These are phyloP conservation scores for Limnodromus scolopaceus DNA, from an alignment of 2,797 vertebrate genomes.

Conservation along the genomic window DNA sequence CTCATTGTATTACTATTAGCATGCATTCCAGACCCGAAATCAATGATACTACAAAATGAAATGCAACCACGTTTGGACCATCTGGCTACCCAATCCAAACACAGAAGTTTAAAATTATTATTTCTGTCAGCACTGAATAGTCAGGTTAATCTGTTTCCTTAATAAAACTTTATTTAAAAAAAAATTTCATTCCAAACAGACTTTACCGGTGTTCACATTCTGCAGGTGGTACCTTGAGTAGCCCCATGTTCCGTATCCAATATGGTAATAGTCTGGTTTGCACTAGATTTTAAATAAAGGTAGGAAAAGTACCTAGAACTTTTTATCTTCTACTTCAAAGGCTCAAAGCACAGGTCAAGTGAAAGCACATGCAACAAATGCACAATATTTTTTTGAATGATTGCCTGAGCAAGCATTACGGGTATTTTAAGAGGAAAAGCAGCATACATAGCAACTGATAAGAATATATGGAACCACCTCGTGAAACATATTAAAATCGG, in stretches of 20 bases:
- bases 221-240: neutral
- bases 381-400: neutral
- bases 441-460: neutral
- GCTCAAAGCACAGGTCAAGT: neutral
- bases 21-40: neutral
- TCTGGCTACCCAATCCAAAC: neutral
- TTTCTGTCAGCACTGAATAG: neutral
- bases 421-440: neutral
- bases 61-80: neutral
- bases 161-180: neutral
- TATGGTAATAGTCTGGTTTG: neutral
- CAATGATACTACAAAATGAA: neutral
- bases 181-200: neutral
- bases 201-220: neutral
- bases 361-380: fast-evolving
- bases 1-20: neutral
- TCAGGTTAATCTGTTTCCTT: neutral
- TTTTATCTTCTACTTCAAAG: neutral
- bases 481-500: neutral
- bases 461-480: neutral
- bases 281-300: neutral
- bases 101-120: neutral
- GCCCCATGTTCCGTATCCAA: neutral
- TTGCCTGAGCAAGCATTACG: neutral
- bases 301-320: neutral